Percentiles rank a stretch among this genome's conserved stretches.
These are phyloP conservation scores for Collichthys lucidus DNA, from an alignment of 2,113 vertebrate genomes.

Conservation along the genomic window DNA sequence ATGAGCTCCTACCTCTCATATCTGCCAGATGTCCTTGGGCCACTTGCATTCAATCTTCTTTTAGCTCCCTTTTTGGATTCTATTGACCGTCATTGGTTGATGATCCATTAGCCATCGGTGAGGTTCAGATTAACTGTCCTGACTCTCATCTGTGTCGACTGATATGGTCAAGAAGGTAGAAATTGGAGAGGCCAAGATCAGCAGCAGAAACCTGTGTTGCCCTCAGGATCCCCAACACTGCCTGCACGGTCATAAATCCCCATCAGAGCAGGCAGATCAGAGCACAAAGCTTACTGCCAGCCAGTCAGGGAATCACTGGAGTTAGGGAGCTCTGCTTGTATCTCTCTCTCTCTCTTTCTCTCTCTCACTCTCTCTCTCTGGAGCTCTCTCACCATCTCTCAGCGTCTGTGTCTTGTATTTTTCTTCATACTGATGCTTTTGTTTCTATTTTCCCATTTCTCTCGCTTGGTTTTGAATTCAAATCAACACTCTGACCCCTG, in stretches of 20 bases:
- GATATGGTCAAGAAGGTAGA: conserved; percentile 26
- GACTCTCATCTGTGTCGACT: conserved; percentile 35
- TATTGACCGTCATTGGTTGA: conserved; percentile 40
- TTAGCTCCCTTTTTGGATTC: conserved; percentile 64
- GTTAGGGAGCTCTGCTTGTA: conserved; percentile 60
- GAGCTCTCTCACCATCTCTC: conserved; percentile 38
- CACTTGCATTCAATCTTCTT: conserved; percentile 46
- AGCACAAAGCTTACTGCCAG: conserved; percentile 75
- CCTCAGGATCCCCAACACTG: conserved; percentile 70
- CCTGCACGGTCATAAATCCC: conserved; percentile 70
- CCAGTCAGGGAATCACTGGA: conserved; percentile 73
- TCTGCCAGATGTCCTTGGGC: conserved; percentile 70
- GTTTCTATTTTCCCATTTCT: conserved; percentile 4
- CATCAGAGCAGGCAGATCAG: conserved; percentile 75
- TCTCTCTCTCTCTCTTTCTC: conserved; percentile 51
- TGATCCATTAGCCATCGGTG: conserved; percentile 67
- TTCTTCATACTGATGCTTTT: conserved; percentile 18
- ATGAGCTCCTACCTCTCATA: conserved; percentile 82
- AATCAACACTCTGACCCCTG: conserved; percentile 24
- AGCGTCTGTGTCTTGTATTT: conserved; percentile 43
- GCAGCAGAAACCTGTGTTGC: conserved; percentile 55
- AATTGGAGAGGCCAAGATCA: conserved; percentile 41
- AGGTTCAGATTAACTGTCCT: conserved; percentile 50
- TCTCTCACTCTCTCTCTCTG: conserved; percentile 27
- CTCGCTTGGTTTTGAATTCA: conserved; percentile 23